Conservation (phyloP, 1,140 invertebrate species). For the Cherax quadricarinatus region DNA sequence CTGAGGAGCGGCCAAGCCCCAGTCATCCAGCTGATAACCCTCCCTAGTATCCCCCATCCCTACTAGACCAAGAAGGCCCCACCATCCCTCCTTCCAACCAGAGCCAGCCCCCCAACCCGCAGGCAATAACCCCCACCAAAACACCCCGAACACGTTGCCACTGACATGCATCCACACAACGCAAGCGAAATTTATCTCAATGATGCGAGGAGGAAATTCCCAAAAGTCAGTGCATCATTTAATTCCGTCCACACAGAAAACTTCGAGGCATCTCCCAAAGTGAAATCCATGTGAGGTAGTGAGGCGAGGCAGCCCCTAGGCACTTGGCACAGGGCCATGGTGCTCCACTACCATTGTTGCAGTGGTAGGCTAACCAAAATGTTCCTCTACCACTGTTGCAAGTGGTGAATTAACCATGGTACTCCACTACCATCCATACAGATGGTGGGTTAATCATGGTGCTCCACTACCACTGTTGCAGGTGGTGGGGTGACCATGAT, state of each 20-base stretch:
- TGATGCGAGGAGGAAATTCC: background rate
- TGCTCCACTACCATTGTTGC: slow-evolving; percentile 9
- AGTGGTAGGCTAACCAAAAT: background rate
- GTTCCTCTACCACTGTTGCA: background rate
- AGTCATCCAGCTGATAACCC: background rate
- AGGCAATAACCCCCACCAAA: background rate
- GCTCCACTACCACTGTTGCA: background rate
- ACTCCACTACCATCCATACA: background rate
- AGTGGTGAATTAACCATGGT: background rate
- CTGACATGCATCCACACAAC: background rate
- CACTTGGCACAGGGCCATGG: slow-evolving; percentile 50
- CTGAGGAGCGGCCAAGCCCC: slow-evolving; percentile 10
- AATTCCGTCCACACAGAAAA: background rate
- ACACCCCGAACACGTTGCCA: background rate
- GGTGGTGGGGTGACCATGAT: background rate
- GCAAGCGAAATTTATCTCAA: background rate
- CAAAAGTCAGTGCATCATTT: background rate
- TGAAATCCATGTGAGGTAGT: slow-evolving; percentile 13
- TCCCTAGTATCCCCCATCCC: background rate
- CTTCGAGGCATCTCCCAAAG: background rate
- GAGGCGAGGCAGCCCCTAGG: background rate
- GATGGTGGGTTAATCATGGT: background rate
- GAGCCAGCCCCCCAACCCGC: background rate
- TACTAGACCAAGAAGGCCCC: too few relatives aligned
- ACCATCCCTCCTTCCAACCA: background rate